Evolutionary conservation across 1,140 invertebrate genomes (phyloP).

Genomic region (Drosophila parvula): DNA sequence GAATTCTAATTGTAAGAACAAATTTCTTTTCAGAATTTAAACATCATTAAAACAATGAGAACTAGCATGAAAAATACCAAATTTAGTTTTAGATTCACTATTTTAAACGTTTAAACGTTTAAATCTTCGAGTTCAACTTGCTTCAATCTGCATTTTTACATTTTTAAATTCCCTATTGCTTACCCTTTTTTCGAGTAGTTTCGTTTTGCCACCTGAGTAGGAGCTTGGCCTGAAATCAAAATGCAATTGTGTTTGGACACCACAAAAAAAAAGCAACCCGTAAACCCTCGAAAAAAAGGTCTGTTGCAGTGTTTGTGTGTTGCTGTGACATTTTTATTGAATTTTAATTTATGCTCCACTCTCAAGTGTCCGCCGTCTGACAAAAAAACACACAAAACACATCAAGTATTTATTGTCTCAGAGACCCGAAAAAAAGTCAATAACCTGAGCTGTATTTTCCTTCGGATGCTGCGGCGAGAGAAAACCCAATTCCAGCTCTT

Average conservation of each 20-base stretch:
- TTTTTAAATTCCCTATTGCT: not conserved
- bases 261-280: slow-evolving; percentile 17
- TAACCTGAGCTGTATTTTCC: slow-evolving; percentile 63
- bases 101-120: too few species aligned
- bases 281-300: slow-evolving; percentile 20
- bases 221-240: slow-evolving; percentile 42
- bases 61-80: too few species aligned
- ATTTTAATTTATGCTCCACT: slow-evolving; percentile 73
- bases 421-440: slow-evolving; percentile 58
- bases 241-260: slow-evolving; percentile 37
- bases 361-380: slow-evolving; percentile 42
- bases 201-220: slow-evolving; percentile 5
- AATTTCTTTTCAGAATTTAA: too few species aligned
- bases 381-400: slow-evolving; percentile 34
- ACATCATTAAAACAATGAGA: too few species aligned
- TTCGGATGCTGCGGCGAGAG: slow-evolving; percentile 33
- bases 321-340: slow-evolving; percentile 81
- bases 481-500: slow-evolving; percentile 69
- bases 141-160: not conserved
- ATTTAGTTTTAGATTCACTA: too few species aligned
- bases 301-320: slow-evolving; percentile 30
- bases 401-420: slow-evolving; percentile 49
- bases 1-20: too few species aligned
- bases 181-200: not conserved
- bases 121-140: not conserved